A percentile compares a stretch with the other conserved stretches of the same genome.
phyloP scores from a whole-genome alignment of 53 echinoderm and acorn worm species.

The Antedon mediterranea region DNA sequence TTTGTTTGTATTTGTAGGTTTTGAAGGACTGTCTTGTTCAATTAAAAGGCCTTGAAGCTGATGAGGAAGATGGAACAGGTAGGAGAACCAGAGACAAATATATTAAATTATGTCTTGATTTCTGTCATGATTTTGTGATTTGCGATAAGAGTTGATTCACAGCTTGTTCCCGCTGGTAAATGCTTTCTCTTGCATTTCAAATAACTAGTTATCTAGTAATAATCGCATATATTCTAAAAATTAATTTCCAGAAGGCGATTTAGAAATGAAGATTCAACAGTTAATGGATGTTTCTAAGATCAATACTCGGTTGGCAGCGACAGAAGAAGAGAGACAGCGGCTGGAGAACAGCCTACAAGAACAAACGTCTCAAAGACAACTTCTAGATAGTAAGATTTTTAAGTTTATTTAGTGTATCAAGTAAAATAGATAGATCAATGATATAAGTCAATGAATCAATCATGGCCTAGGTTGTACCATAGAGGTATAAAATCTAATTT shows the following conservation, averaged over 20 bases:
- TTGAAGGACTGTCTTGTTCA: slow-evolving; percentile 92
- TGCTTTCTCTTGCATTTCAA: too few species aligned
- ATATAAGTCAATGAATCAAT: too few species aligned
- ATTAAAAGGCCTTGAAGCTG: slow-evolving; percentile 50
- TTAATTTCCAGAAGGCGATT: slow-evolving; percentile 41
- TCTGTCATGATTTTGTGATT: too few species aligned
- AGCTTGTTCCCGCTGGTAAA: too few species aligned
- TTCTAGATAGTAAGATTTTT: slow-evolving; percentile 40
- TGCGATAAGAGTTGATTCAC: too few species aligned
- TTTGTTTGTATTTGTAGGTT: slow-evolving; percentile 34
- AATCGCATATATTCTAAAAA: not conserved
- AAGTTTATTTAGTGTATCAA: too few species aligned
- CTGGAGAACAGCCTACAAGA: slow-evolving; percentile 40
- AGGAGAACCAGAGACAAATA: too few species aligned
- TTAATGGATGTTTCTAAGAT: slow-evolving; percentile 66
- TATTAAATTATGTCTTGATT: too few species aligned
- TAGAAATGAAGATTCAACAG: slow-evolving; percentile 43
- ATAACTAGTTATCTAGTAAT: too few species aligned
- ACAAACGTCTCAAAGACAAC: slow-evolving; percentile 32
- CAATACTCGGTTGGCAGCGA: slow-evolving; percentile 55
- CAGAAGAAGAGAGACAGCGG: slow-evolving; percentile 56
- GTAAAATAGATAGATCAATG: too few species aligned
- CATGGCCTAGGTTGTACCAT: too few species aligned
- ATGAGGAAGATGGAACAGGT: slow-evolving; percentile 77
- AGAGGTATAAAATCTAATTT: too few species aligned